phyloP scores from a whole-genome alignment of 2,888 invertebrate genomes.

The Tinea trinotella region DNA sequence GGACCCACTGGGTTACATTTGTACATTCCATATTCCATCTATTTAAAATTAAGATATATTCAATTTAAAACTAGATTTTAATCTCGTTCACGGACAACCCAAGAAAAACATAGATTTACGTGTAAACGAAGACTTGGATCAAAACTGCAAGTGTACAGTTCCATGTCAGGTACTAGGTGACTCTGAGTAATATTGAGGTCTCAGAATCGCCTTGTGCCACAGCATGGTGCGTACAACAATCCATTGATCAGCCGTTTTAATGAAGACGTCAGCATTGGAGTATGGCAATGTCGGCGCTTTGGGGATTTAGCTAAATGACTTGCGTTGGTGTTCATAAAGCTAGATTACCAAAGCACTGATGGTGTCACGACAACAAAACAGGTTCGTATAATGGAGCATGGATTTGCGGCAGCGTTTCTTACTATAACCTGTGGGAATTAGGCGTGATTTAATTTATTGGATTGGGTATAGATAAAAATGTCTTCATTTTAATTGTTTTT shows the following conservation, averaged over 20 bases:
- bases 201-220: slow-evolving; percentile 71
- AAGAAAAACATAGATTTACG: too few species aligned
- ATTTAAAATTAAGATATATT: too few species aligned
- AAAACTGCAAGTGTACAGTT: background rate
- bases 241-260: background rate
- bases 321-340: slow-evolving; percentile 87
- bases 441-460: too few species aligned
- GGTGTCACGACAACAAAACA: background rate
- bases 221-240: slow-evolving; percentile 35
- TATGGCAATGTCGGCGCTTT: slow-evolving; percentile 78
- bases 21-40: too few species aligned
- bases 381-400: background rate
- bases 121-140: background rate
- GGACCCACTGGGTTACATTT: too few species aligned
- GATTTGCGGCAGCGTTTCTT: too few species aligned
- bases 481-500: too few species aligned
- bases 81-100: too few species aligned
- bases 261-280: background rate
- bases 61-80: too few species aligned
- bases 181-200: slow-evolving; percentile 77
- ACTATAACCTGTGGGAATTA: too few species aligned
- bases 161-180: slow-evolving; percentile 89
- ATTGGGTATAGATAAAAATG: too few species aligned
- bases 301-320: slow-evolving; percentile 93
- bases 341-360: slow-evolving; percentile 93